These are phyloP conservation scores for Sebastes taczanowskii DNA, from an alignment of 2,797 vertebrate species.

Conservation along the genomic window DNA sequence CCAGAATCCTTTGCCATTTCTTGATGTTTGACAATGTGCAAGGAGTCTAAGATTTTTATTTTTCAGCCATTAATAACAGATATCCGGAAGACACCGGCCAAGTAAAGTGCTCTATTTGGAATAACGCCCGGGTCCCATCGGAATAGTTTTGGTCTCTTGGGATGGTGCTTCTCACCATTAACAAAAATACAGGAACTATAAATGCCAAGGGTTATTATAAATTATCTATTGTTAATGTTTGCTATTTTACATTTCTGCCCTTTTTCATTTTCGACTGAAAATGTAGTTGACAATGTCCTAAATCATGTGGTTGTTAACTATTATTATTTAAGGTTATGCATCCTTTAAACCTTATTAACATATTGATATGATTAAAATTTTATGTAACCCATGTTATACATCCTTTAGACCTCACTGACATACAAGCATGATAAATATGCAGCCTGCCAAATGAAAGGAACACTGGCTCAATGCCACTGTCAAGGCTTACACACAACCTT, in stretches of 20 bases:
- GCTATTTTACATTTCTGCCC: slow-evolving; percentile 20
- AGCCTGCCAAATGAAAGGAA: slow-evolving; percentile 51
- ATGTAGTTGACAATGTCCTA: background rate
- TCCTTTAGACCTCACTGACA: slow-evolving; percentile 47
- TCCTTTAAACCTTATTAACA: slow-evolving; percentile 51
- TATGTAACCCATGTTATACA: slow-evolving; percentile 29
- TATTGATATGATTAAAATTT: slow-evolving; percentile 54
- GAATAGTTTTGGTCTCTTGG: slow-evolving; percentile 55
- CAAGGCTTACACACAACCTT: slow-evolving; percentile 46
- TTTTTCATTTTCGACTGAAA: slow-evolving; percentile 15
- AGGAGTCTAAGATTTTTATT: slow-evolving; percentile 53
- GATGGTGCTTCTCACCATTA: slow-evolving; percentile 64
- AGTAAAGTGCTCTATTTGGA: slow-evolving; percentile 64
- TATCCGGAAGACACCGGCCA: slow-evolving; percentile 47
- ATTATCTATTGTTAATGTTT: slow-evolving; percentile 41
- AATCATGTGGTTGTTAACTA: slow-evolving; percentile 18
- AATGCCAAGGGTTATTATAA: slow-evolving; percentile 29
- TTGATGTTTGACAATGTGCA: slow-evolving; percentile 63
- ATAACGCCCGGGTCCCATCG: slow-evolving; percentile 48
- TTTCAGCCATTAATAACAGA: slow-evolving; percentile 69
- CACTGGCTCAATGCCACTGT: slow-evolving; percentile 49
- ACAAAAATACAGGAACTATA: slow-evolving; percentile 30
- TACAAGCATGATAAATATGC: slow-evolving; percentile 50
- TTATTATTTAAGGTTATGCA: slow-evolving; percentile 55
- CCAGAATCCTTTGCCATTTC: slow-evolving; percentile 63